Evolutionary conservation across 2,797 vertebrate species (phyloP).

Genomic region (Pantherophis alleghaniensis): DNA sequence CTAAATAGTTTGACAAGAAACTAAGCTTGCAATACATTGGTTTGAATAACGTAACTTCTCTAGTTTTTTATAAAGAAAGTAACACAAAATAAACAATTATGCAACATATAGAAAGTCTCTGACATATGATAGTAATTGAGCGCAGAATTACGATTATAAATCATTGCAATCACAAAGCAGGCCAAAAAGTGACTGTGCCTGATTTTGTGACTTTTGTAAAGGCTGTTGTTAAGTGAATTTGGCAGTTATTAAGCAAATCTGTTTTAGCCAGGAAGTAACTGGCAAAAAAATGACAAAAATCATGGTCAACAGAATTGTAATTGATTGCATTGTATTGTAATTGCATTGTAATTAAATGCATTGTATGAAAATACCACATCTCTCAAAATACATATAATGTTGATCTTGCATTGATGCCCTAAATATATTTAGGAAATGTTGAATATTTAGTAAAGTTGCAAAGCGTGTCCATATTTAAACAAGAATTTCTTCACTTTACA

Average conservation of each 20-base stretch:
- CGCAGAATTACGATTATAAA: neutral
- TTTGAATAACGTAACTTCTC: neutral
- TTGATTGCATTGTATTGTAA: neutral
- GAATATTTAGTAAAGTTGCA: conserved; percentile 8
- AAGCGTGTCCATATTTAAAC: conserved; percentile 14
- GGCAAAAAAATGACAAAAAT: neutral
- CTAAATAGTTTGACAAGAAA: neutral
- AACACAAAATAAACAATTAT: neutral
- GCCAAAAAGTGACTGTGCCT: neutral
- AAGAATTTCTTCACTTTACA: neutral
- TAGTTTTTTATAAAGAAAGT: neutral
- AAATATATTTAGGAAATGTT: neutral
- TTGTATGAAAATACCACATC: neutral
- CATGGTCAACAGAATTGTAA: neutral
- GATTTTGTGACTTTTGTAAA: neutral
- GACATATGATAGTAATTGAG: neutral
- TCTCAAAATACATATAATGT: neutral
- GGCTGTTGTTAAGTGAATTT: neutral
- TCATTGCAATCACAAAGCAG: neutral
- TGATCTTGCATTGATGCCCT: conserved; percentile 13
- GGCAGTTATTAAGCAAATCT: neutral
- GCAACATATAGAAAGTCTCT: neutral
- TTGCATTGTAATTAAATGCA: neutral
- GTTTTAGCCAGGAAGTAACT: neutral
- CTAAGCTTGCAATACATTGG: neutral